Conservation (phyloP, 2,797 vertebrate species). For the Acanthiza pusilla region DNA sequence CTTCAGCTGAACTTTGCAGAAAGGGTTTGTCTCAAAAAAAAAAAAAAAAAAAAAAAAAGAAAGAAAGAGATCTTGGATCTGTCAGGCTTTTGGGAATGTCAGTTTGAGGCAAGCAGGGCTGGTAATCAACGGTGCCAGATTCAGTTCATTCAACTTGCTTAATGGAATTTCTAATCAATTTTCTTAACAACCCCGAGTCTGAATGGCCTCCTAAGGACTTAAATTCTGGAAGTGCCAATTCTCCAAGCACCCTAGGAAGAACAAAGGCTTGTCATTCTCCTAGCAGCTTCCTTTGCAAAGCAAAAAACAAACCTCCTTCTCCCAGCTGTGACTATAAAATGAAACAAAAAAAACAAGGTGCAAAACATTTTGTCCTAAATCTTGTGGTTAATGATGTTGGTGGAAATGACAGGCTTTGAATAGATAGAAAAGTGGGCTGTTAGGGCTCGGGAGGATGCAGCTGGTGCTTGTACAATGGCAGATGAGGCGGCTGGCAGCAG, state of each 20-base stretch:
- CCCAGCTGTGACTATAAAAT: neutral
- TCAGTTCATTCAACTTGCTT: neutral
- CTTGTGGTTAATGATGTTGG: neutral
- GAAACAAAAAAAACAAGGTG: conserved; percentile 36
- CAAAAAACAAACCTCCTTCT: neutral
- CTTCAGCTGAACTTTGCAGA: neutral
- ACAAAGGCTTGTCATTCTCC: conserved; percentile 21
- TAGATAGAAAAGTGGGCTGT: conserved; percentile 27
- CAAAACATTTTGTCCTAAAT: conserved; percentile 25
- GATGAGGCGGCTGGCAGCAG: neutral
- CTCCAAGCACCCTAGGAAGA: conserved; percentile 17
- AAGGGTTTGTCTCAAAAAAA: neutral
- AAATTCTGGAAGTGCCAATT: conserved; percentile 21
- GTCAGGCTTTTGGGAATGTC: neutral
- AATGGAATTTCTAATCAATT: conserved; percentile 36
- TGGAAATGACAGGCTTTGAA: conserved; percentile 20
- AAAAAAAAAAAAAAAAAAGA: too few relatives aligned
- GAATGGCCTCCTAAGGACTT: conserved; percentile 22
- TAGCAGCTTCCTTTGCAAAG: neutral
- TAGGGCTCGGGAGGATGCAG: conserved; percentile 49
- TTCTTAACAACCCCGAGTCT: conserved; percentile 6
- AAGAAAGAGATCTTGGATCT: neutral
- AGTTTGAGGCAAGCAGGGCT: neutral
- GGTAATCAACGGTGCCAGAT: neutral
- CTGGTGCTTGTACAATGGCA: conserved; percentile 2